Percentiles rank a stretch among this genome's conserved stretches.
These are phyloP conservation scores for Regulus satrapa DNA, from an alignment of 2,113 vertebrate species.

Conservation along the genomic window DNA sequence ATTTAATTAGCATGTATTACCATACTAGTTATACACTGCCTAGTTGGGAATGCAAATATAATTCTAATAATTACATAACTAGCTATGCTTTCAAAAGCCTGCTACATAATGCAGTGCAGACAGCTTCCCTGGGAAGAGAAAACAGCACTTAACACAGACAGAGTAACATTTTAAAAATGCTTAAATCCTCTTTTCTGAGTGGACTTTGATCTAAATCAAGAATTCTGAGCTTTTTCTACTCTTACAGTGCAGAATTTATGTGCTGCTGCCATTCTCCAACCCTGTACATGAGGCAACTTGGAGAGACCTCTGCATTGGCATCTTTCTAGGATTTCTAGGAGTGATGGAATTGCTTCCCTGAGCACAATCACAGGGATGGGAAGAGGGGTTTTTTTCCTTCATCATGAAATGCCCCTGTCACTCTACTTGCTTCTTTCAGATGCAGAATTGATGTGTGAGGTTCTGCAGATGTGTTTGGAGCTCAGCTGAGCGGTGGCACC, in stretches of 20 bases:
- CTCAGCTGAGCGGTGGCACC: background rate
- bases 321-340: background rate
- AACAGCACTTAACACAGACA: background rate
- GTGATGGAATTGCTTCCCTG: background rate
- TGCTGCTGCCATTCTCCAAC: background rate
- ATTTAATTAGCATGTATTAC: conserved; percentile 39
- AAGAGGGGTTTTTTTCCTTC: background rate
- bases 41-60: conserved; percentile 19
- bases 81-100: background rate
- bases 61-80: conserved; percentile 48
- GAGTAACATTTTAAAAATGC: background rate
- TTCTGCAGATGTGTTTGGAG: background rate
- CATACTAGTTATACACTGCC: background rate
- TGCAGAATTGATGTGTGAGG: background rate
- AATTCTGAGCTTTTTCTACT: background rate
- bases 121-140: background rate
- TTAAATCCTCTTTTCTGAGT: background rate
- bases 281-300: background rate
- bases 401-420: background rate
- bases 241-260: background rate
- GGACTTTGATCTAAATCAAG: background rate
- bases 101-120: background rate
- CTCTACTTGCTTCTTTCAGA: background rate
- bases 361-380: background rate
- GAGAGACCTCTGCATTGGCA: background rate